Conservation (phyloP, 2,113 vertebrate genomes). For the Nicator chloris region DNA sequence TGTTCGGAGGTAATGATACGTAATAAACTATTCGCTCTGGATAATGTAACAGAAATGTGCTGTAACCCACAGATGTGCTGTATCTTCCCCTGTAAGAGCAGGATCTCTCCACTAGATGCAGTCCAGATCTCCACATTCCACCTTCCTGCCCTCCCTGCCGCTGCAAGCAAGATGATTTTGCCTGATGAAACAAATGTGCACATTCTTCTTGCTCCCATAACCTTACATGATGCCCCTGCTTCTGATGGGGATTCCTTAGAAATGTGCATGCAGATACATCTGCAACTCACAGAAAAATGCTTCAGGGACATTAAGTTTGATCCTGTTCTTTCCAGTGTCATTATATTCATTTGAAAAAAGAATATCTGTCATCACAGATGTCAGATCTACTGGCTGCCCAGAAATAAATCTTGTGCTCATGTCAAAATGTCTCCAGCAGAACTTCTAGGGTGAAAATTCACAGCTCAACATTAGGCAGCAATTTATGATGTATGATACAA, state of each 20-base stretch:
- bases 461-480: not conserved
- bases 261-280: not conserved
- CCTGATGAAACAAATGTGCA: not conserved
- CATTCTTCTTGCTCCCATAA: not conserved
- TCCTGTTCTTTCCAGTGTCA: not conserved
- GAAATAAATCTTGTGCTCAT: conserved; percentile 20
- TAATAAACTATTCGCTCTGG: conserved; percentile 48
- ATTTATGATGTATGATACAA: conserved; percentile 16
- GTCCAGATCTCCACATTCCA: not conserved
- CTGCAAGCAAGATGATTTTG: not conserved
- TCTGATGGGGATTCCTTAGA: not conserved
- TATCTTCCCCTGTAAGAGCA: not conserved
- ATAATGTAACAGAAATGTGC: conserved; percentile 41
- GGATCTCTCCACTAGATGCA: not conserved
- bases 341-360: conserved; percentile 6
- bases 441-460: conserved; percentile 29
- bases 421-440: conserved; percentile 16
- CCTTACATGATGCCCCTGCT: not conserved
- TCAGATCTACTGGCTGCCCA: conserved; percentile 6
- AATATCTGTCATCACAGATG: not conserved
- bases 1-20: conserved; percentile 45
- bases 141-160: not conserved
- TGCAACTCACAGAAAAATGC: not conserved
- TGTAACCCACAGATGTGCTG: not conserved
- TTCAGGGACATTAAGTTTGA: not conserved